phyloP scores from a whole-genome alignment of 2,797 vertebrate species.

The Gambusia yucatana region DNA sequence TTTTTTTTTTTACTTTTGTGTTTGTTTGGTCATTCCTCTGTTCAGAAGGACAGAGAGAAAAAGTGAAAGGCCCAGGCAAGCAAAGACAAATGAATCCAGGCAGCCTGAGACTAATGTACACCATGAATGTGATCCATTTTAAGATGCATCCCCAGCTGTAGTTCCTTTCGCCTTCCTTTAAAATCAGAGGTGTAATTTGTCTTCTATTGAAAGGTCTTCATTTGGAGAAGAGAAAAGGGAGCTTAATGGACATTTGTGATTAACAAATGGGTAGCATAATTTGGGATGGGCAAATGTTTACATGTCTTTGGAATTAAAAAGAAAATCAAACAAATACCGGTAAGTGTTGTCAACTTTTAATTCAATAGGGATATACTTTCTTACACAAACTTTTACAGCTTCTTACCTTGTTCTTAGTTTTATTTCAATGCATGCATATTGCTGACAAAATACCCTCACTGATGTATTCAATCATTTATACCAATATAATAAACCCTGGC shows the following conservation, averaged over 20 bases:
- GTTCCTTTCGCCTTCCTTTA: constrained; percentile 18
- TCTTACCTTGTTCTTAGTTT: not conserved
- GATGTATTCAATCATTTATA: not conserved
- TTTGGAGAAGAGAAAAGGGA: not conserved
- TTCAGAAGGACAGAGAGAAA: constrained; percentile 54
- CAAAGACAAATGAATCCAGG: constrained; percentile 57
- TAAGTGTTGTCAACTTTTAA: not conserved
- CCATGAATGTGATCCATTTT: constrained; percentile 50
- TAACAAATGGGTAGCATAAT: constrained; percentile 3
- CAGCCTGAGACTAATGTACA: constrained; percentile 52
- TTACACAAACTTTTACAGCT: not conserved
- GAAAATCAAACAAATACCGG: not conserved
- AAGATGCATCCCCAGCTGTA: constrained; percentile 16
- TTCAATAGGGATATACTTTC: not conserved
- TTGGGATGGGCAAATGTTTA: not conserved
- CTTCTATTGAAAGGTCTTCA: not conserved
- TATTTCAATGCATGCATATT: not conserved
- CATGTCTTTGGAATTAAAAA: not conserved
- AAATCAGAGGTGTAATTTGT: constrained; percentile 12
- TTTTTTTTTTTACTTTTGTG: constrained; percentile 31
- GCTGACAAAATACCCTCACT: not conserved
- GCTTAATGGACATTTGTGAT: not conserved
- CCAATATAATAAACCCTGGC: not conserved
- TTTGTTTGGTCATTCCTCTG: constrained; percentile 70
- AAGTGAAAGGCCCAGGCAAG: constrained; percentile 53